Percentiles rank a stretch among this genome's conserved stretches.
phyloP scores from a whole-genome alignment of 2,888 invertebrate species.

The Cordylochernes scorpioides region DNA sequence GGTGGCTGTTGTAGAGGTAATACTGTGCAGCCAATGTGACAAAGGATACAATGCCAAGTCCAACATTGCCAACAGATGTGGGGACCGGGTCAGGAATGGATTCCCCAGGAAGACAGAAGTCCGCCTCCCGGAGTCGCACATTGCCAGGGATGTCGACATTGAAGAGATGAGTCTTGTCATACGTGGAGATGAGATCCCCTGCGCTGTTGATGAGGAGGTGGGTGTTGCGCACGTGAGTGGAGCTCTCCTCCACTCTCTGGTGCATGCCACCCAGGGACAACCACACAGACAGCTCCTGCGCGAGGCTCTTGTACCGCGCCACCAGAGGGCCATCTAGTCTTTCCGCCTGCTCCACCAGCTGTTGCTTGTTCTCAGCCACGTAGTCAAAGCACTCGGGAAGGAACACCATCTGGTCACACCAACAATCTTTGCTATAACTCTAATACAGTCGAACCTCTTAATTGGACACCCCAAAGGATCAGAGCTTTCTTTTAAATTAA shows the following conservation, averaged over 20 bases:
- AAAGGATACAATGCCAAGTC: slow-evolving; percentile 34
- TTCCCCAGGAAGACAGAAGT: slow-evolving; percentile 40
- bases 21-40: too few species aligned
- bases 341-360: slow-evolving; percentile 41
- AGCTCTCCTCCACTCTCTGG: too few species aligned
- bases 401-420: slow-evolving; percentile 74
- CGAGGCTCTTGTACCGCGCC: slow-evolving; percentile 39
- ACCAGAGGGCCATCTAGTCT: slow-evolving; percentile 41
- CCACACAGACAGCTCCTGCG: slow-evolving; percentile 48
- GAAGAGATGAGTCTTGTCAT: slow-evolving; percentile 74
- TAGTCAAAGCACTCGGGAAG: slow-evolving; percentile 88
- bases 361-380: slow-evolving; percentile 42
- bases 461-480: too few species aligned
- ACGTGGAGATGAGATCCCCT: slow-evolving; percentile 46
- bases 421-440: too few species aligned
- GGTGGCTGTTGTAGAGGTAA: too few species aligned
- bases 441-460: too few species aligned
- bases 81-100: slow-evolving; percentile 42
- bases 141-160: slow-evolving; percentile 51
- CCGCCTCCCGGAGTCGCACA: slow-evolving; percentile 53
- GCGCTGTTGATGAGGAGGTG: slow-evolving; percentile 52
- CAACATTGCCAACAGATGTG: slow-evolving; percentile 57
- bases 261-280: slow-evolving; percentile 80
- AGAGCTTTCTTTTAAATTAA: too few species aligned
- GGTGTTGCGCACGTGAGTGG: slow-evolving; percentile 49